Evolutionary conservation across 2,888 invertebrate species (phyloP), one percentile per base, ranked within the genome.

Genomic region (Drosophila acutilabella): DNA sequence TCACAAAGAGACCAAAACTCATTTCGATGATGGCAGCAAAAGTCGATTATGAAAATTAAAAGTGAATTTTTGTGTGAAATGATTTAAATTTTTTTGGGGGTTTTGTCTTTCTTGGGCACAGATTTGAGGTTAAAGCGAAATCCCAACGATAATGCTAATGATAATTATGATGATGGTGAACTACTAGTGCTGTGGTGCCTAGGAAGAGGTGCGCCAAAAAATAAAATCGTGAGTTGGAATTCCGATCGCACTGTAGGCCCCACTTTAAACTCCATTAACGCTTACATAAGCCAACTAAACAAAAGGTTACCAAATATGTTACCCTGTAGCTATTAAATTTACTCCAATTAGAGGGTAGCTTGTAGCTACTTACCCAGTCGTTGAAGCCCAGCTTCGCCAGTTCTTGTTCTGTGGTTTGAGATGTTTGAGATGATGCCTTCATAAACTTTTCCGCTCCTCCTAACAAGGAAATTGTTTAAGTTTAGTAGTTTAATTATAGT

Each of bases 321-420:
- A 26, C 18, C 2, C 42, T 20, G 41, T 44, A 42, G 2, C 11
- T 38, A 45, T 30, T 23, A 18, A 10, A 20, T n/a, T 26, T 26
- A 36, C 8, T 8, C 8, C 6, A 8, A 36, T 13, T 36, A 36
- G 13, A 36, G 36, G 36, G 36, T 36, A 36, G 11, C 11, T 2
- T 8, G 13, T 36, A 36, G 36, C 2, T 8, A 69, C 95, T 93
- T 93, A 97, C 97, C 98, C 98, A 98, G 93, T 98, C 98, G 78
- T 95, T 95, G 91, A 97, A 96, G 91, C 96, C 95, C 88, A 98
- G 93, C 88, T 96, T 96, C 88, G 96, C 96, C 57, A 98, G 94
- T 86, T 96, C 96, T 64, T 94, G 93, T 82, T 95, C 94, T 57
- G 95, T 94, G 61, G 93, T 93, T 51, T 93, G 92, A 68, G 93